Evolutionary conservation across 2,797 vertebrate species (phyloP).

Genomic region (Ciconia nigra): DNA sequence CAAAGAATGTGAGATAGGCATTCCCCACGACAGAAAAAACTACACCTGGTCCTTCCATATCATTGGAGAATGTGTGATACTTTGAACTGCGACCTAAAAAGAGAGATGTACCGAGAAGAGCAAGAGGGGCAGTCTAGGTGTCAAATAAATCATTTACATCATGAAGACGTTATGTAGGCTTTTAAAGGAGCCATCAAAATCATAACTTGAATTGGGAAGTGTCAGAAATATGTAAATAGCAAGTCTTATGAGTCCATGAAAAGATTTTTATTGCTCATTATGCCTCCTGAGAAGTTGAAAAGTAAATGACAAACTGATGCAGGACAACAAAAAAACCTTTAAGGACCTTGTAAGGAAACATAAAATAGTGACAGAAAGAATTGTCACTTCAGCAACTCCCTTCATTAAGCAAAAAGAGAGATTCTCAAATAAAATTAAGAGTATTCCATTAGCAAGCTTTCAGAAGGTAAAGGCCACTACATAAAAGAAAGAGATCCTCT

Average conservation of each 20-base stretch:
- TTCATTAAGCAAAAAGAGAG: neutral
- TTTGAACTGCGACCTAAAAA: neutral
- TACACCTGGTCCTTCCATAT: neutral
- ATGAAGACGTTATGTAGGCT: neutral
- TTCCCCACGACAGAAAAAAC: neutral
- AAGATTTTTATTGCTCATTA: neutral
- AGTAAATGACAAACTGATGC: neutral
- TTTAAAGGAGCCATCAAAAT: neutral
- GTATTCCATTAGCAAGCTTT: neutral
- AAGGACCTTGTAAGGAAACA: neutral
- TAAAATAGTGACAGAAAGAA: neutral
- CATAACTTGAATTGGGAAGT: neutral
- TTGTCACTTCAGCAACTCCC: neutral
- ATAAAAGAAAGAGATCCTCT: neutral
- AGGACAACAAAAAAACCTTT: neutral
- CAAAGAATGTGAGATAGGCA: neutral
- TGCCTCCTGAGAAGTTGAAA: neutral
- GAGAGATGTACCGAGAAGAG: neutral
- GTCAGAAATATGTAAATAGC: neutral
- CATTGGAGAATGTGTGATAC: neutral
- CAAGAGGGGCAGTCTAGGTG: neutral
- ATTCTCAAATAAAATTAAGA: neutral
- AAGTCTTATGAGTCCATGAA: neutral
- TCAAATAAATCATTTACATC: neutral
- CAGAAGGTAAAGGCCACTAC: neutral